Conservation (phyloP, 2,888 invertebrate genomes). For the Platycheirus albimanus region DNA sequence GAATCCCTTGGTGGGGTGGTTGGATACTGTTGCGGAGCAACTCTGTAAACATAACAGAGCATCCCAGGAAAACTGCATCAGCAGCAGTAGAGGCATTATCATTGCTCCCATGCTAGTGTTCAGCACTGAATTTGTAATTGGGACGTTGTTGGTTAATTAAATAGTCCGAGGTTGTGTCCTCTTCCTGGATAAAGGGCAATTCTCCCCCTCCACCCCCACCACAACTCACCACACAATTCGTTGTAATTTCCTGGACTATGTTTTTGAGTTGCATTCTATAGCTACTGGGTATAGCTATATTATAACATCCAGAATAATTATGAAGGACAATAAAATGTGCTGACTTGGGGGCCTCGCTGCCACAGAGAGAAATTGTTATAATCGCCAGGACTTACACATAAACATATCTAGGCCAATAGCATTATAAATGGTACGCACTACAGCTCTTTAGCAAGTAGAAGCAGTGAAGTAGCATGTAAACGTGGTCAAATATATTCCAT, state of each 20-base stretch:
- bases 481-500: constrained; percentile 18
- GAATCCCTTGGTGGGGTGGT: constrained; percentile 18
- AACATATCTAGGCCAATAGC: constrained; percentile 4
- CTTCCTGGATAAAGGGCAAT: constrained; percentile 12
- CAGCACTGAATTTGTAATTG: constrained; percentile 65
- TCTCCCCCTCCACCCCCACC: neutral
- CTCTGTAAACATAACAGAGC: constrained; percentile 43
- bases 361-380: constrained; percentile 21
- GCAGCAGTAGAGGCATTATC: constrained; percentile 9
- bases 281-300: constrained; percentile 37
- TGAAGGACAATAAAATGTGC: constrained; percentile 57
- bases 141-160: constrained; percentile 68
- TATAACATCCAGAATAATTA: constrained; percentile 64
- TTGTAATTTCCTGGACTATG: constrained; percentile 45
- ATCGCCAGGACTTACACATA: constrained; percentile 11
- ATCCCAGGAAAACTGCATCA: constrained; percentile 21
- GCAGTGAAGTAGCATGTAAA: too few relatives aligned
- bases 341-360: constrained; percentile 31
- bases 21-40: constrained; percentile 53
- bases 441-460: neutral
- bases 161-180: constrained; percentile 51
- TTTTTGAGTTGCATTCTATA: constrained; percentile 22
- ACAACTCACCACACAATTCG: constrained; percentile 13
- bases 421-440: constrained; percentile 6
- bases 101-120: constrained; percentile 7